phyloP scores from a whole-genome alignment of 2,888 invertebrate genomes.

The Noctua janthe region DNA sequence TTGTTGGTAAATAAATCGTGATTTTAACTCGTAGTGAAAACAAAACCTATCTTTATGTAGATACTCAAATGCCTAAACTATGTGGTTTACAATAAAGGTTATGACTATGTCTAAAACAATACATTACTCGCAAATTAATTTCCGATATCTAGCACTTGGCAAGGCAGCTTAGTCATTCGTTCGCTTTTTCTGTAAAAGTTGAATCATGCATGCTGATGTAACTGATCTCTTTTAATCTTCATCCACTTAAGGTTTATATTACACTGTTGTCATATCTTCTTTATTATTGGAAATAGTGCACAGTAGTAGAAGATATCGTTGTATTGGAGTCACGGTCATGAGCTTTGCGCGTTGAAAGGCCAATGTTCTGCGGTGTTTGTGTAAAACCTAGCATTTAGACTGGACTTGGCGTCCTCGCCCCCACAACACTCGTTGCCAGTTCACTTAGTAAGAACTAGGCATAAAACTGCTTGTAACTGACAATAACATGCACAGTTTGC shows the following conservation, averaged over 20 bases:
- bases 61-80: background rate
- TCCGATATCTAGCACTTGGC: background rate
- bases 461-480: background rate
- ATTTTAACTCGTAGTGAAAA: background rate
- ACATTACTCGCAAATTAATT: constrained; percentile 10
- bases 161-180: constrained; percentile 37
- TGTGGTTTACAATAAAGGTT: background rate
- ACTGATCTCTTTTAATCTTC: constrained; percentile 9
- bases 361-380: constrained; percentile 79
- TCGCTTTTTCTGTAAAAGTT: constrained; percentile 38
- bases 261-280: background rate
- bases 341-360: constrained; percentile 78
- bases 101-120: constrained; percentile 6
- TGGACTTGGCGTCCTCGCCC: constrained; percentile 76
- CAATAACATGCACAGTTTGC: background rate
- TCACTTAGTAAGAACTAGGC: constrained; percentile 35
- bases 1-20: constrained; percentile 11
- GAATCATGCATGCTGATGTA: constrained; percentile 50
- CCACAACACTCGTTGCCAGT: constrained; percentile 54
- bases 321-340: constrained; percentile 71
- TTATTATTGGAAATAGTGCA: constrained; percentile 32
- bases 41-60: background rate
- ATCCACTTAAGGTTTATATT: background rate
- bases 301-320: constrained; percentile 35
- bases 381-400: constrained; percentile 71